Conservation (phyloP, 2,797 vertebrate genomes). For the Scarus forsteni region DNA sequence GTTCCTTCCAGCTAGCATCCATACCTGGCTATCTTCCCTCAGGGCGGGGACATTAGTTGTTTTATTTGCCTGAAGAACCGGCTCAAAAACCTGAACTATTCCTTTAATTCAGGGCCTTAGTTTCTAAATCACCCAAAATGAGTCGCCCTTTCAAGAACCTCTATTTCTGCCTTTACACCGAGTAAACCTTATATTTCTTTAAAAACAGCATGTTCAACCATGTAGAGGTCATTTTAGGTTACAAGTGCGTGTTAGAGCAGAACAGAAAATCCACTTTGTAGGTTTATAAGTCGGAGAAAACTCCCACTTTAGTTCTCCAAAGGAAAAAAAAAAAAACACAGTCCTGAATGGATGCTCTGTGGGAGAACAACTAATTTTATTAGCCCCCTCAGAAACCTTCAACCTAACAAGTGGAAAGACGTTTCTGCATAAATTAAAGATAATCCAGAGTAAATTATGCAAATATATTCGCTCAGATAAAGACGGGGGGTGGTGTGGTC, state of each 20-base stretch:
- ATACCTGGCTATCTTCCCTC: no score
- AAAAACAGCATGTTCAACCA: not conserved
- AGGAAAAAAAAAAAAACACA: conserved; percentile 9
- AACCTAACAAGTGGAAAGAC: conserved; percentile 81
- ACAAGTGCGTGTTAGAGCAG: conserved; percentile 14
- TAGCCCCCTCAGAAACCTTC: conserved; percentile 74
- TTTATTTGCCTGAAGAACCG: no score
- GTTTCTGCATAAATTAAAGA: conserved; percentile 86
- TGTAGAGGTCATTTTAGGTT: conserved; percentile 36
- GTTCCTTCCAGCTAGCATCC: no score
- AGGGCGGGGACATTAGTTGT: no score
- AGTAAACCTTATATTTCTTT: not conserved
- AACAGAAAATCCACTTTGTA: conserved; percentile 9
- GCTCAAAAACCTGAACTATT: no score
- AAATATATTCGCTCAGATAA: conserved; percentile 81
- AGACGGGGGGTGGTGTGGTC: conserved; percentile 62
- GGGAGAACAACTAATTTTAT: conserved; percentile 74
- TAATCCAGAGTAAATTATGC: conserved; percentile 86
- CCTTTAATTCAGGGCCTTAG: no score
- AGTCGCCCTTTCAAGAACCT: not conserved
- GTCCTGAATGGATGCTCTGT: conserved; percentile 59
- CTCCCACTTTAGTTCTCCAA: conserved; percentile 5
- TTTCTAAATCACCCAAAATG: no score
- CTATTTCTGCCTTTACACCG: conserved; percentile 4
- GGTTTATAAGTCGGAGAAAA: conserved; percentile 46